Evolutionary conservation across 2,113 vertebrate species (phyloP).

Genomic region (Calcarius ornatus): DNA sequence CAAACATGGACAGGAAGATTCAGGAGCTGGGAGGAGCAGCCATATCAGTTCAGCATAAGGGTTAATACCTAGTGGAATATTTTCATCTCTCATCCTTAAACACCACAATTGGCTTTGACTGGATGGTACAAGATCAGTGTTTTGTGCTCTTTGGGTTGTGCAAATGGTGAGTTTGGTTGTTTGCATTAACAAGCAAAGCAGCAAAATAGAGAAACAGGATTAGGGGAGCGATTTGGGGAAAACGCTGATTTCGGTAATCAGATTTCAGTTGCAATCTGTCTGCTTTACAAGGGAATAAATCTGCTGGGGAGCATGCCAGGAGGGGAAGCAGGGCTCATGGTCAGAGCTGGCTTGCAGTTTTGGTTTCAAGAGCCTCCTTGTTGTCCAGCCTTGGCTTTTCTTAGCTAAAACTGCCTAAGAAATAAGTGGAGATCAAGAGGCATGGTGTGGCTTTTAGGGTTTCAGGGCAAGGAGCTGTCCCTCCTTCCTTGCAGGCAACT

Average conservation of each 20-base stretch:
- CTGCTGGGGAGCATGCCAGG: neutral
- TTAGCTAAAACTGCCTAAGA: neutral
- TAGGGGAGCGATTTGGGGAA: constrained; percentile 13
- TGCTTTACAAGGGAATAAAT: neutral
- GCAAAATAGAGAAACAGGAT: neutral
- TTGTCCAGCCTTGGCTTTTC: neutral
- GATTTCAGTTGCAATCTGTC: constrained; percentile 24
- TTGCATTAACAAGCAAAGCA: neutral
- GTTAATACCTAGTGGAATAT: neutral
- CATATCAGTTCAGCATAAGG: neutral
- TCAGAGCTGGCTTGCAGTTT: neutral
- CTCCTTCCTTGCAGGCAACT: neutral
- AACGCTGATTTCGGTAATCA: constrained; percentile 9
- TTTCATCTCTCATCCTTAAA: neutral
- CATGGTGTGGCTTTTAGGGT: neutral
- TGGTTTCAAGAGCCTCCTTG: neutral
- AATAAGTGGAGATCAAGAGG: neutral
- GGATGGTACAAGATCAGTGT: neutral
- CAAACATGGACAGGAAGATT: constrained; percentile 12
- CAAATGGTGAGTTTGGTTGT: neutral
- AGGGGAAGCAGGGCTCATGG: neutral
- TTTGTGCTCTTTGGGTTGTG: neutral
- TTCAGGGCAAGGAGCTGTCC: neutral
- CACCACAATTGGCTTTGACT: neutral
- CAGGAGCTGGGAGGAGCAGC: neutral